Conservation (phyloP, 2,113 vertebrate genomes). For the Cephalopterus ornatus region DNA sequence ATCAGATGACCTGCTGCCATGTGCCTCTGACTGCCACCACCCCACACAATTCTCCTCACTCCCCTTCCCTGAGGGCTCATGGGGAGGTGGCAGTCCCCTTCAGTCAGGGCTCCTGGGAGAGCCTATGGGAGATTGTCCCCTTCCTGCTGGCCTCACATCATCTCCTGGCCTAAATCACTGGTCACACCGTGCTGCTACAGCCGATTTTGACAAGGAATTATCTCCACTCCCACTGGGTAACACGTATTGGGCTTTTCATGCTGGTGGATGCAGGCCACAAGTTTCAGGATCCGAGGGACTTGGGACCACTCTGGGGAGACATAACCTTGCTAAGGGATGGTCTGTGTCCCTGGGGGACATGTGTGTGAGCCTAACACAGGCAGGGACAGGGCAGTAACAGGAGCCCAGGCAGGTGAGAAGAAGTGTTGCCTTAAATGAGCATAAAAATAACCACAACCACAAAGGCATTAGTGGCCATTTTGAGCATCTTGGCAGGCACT, state of each 20-base stretch:
- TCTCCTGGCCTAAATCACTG: background rate
- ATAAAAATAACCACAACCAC: background rate
- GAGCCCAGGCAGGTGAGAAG: background rate
- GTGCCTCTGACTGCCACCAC: background rate
- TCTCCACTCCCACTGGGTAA: background rate
- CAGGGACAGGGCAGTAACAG: background rate
- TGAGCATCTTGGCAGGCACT: background rate
- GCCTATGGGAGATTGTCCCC: background rate
- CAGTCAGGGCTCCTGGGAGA: background rate
- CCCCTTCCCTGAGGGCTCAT: background rate
- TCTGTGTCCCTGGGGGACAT: background rate
- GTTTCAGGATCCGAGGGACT: background rate
- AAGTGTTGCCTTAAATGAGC: background rate
- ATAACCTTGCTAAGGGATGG: background rate
- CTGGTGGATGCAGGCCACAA: background rate
- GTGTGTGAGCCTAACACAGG: background rate
- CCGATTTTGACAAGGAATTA: background rate
- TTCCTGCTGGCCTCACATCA: background rate
- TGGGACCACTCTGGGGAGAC: background rate
- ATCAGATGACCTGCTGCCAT: background rate
- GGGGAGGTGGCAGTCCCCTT: background rate
- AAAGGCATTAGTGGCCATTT: background rate
- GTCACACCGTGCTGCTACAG: background rate
- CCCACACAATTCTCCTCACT: background rate
- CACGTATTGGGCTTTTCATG: background rate